Evolutionary conservation across 2,888 invertebrate genomes (phyloP).

Genomic region (Acronicta aceris): DNA sequence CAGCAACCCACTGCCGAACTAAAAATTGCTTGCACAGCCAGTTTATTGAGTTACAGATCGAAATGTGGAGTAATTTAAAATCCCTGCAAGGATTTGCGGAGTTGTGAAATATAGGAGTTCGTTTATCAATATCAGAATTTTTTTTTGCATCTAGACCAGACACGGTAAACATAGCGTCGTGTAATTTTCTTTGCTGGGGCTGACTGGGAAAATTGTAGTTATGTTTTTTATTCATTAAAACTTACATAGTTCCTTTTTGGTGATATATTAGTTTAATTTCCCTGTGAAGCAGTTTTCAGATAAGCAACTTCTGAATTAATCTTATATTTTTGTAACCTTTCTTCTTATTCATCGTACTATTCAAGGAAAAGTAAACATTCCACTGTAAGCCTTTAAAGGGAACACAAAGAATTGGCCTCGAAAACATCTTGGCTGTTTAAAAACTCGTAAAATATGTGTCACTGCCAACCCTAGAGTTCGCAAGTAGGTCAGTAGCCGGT

Average conservation of each 20-base stretch:
- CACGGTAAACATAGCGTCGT: too few relatives aligned
- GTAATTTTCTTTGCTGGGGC: too few relatives aligned
- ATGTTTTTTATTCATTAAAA: too few relatives aligned
- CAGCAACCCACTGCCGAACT: slow-evolving; percentile 14
- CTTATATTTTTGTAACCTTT: not conserved
- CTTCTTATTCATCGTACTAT: slow-evolving; percentile 15
- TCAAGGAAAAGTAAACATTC: slow-evolving; percentile 27
- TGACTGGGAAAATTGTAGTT: not conserved
- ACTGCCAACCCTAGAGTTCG: slow-evolving; percentile 42
- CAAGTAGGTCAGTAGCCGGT: slow-evolving; percentile 46
- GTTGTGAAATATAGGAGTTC: slow-evolving; percentile 11
- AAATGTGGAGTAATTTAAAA: slow-evolving; percentile 32
- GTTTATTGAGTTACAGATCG: slow-evolving; percentile 17
- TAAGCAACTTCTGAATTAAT: not conserved
- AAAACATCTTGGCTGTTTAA: slow-evolving; percentile 36
- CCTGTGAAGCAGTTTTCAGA: too few relatives aligned
- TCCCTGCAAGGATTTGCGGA: slow-evolving; percentile 11
- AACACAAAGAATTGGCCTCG: slow-evolving; percentile 36
- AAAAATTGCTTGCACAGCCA: slow-evolving; percentile 11
- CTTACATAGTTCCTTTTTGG: too few relatives aligned
- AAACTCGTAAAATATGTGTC: slow-evolving; percentile 44
- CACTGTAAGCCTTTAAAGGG: slow-evolving; percentile 10
- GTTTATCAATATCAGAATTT: not conserved
- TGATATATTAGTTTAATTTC: too few relatives aligned
- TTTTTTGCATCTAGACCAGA: too few relatives aligned